Evolutionary conservation across 2,113 vertebrate genomes (phyloP), one percentile per base, ranked within the genome.

Genomic region (Gymnocephalus cernua): DNA sequence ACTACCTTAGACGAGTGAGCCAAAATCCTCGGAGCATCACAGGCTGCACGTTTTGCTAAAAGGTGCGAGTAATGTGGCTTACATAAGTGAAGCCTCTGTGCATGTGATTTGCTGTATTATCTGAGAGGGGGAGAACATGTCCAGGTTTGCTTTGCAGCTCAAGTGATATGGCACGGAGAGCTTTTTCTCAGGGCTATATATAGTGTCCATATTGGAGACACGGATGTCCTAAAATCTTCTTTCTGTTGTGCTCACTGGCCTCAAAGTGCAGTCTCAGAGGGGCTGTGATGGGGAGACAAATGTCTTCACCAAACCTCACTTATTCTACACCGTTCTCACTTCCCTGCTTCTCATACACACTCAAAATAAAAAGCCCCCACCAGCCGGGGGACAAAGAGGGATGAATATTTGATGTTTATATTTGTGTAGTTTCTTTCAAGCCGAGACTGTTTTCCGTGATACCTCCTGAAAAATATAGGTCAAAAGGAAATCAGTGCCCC

Each of bases 321-420:
- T 76, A 69, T 61, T 38, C 18, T 71, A 32, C 72, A 84, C 83
- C 79, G 59, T 74, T 74, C 38, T 81, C 68, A 74, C 79, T 77
- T 77, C 4, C 47, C 62, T 44, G 9, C 53, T 77, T 71, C 62
- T 73, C 73, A 70, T 41, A 56, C 45, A 64, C 51, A 53, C 84
- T 67, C 16, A 14, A 84, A 86, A 63, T 69, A 23, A 77, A 82
- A 80, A 84, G 63, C 75, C 41, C 45, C 50, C 58, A 48, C 18
- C 32, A 83, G 74, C 61, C 13, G 4, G 59, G 80, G 61, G 41
- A 84, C 84, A 81, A 75, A 76, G 79, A 80, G 11, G 10, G 41
- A 89, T 91, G 53, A 93, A 93, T 93, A 92, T 91, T 93, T 89
- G 11, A 93, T 87, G 76, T n/a, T 29, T 23, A 65, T 71, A 84